Base-by-base conservation (phyloP, 2,113 vertebrate species). In the Rhinolophus sinicus region DNA sequence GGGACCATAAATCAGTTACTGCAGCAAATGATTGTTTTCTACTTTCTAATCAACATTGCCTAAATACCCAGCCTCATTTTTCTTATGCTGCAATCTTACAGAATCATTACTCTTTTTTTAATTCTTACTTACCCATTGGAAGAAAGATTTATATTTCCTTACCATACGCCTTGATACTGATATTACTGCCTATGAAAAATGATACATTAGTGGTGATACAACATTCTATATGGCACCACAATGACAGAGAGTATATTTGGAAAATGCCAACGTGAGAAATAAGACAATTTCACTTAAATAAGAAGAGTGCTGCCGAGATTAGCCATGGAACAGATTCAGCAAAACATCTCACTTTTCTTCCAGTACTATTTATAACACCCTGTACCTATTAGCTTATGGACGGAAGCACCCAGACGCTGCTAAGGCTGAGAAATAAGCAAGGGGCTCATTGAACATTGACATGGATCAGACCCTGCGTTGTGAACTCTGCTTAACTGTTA, bases 71-170 rank as follows among this genome's bases (percentile, higher is more conserved):
- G 65, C 1, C 11, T 96, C 93, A 97, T 97, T 96, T 96, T 95
- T 95, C 95, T 95, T 81, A 62, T 28, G 19, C 65, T 64, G 84
- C n/a, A 75, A 75, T 33, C 70, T 94, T 90, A 1, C 83, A 65
- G 56, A 97, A 73, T 15, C 54, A 96, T 98, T 96, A 73, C 75
- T 98, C 96, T 96, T 64, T 90, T 97, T 94, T 70, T 54, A 98
- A 97, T 95, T 70, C 0, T 97, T 96, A 86, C 35, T 94, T 81
- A 93, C 0, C 8, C 33, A 38, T 16, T 94, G 47, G 81, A 98
- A 96, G 83, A 87, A 96, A 96, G 75, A 97, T 92, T 97, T 97
- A 78, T 96, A 96, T 86, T 96, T 86, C 94, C 93, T 97, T 85
- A 93, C 50, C 19, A 50, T 70, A 87, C 28, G 87, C 16, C 92